These are phyloP conservation scores for Cebus imitator DNA, from an alignment of 2,113 vertebrate species.

Conservation along the genomic window DNA sequence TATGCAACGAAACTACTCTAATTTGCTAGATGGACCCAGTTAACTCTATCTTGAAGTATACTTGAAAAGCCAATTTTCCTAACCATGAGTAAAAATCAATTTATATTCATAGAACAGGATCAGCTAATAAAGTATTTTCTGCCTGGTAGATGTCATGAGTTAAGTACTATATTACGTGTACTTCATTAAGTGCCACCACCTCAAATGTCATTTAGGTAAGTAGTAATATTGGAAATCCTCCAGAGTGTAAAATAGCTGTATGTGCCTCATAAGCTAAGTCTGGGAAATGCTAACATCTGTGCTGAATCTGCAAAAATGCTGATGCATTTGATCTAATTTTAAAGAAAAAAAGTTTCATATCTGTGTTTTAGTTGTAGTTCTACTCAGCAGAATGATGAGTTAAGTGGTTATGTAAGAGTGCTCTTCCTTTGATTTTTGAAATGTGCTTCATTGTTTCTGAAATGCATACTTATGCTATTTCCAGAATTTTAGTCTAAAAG, in stretches of 20 bases:
- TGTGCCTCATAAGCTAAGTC: not conserved
- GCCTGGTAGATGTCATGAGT: slow-evolving; percentile 64
- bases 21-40: slow-evolving; percentile 70
- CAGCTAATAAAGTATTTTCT: slow-evolving; percentile 76
- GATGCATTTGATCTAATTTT: slow-evolving; percentile 8
- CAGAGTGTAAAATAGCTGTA: slow-evolving; percentile 61
- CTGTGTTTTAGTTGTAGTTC: not conserved
- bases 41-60: slow-evolving; percentile 67
- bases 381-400: not conserved
- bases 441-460: not conserved
- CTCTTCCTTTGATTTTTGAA: not conserved
- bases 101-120: slow-evolving; percentile 68
- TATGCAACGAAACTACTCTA: slow-evolving; percentile 63
- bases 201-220: slow-evolving; percentile 71
- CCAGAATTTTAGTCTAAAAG: not conserved
- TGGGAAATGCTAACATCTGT: slow-evolving; percentile 29
- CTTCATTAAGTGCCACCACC: slow-evolving; percentile 73
- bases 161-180: slow-evolving; percentile 68
- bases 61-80: slow-evolving; percentile 65
- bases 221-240: slow-evolving; percentile 64
- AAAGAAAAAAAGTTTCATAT: slow-evolving; percentile 7
- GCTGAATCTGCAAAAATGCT: slow-evolving; percentile 55
- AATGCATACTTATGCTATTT: not conserved
- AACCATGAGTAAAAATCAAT: slow-evolving; percentile 68
- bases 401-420: not conserved